Evolutionary conservation across 2,113 vertebrate species (phyloP).

Genomic region (Onychostoma macrolepis): DNA sequence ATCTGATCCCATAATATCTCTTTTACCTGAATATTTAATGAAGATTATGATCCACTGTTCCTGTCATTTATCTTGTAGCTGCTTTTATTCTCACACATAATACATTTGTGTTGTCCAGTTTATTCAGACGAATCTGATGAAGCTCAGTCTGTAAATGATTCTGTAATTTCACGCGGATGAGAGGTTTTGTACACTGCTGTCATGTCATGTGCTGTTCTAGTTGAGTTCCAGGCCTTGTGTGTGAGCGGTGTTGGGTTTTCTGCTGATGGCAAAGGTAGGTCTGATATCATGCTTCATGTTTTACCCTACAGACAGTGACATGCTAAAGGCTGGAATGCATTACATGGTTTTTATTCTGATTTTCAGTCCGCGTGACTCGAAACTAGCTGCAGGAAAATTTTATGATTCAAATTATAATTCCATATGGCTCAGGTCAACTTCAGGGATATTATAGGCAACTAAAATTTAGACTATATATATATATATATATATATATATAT

Average conservation of each 20-base stretch:
- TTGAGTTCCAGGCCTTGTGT: slow-evolving; percentile 80
- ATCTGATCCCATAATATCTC: no score
- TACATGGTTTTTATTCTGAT: neutral
- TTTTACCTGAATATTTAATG: neutral
- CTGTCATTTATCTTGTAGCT: neutral
- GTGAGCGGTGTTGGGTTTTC: slow-evolving; percentile 80
- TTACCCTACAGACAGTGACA: neutral
- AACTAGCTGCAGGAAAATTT: neutral
- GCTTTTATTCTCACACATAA: neutral
- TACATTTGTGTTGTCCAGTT: neutral
- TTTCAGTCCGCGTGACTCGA: neutral
- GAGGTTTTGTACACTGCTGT: neutral
- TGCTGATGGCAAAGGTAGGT: slow-evolving; percentile 80
- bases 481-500: no score
- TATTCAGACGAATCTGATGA: neutral
- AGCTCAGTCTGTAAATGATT: neutral
- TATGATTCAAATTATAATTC: no score
- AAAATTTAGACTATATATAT: no score
- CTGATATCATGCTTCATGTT: slow-evolving; percentile 1
- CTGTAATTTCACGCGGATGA: neutral
- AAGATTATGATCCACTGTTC: neutral
- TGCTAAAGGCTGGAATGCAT: neutral
- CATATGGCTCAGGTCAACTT: no score
- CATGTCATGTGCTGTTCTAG: slow-evolving; percentile 58
- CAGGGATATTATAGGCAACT: no score